These are phyloP conservation scores for Camptogramma bilineatum DNA, from an alignment of 2,888 invertebrate species.

Conservation along the genomic window DNA sequence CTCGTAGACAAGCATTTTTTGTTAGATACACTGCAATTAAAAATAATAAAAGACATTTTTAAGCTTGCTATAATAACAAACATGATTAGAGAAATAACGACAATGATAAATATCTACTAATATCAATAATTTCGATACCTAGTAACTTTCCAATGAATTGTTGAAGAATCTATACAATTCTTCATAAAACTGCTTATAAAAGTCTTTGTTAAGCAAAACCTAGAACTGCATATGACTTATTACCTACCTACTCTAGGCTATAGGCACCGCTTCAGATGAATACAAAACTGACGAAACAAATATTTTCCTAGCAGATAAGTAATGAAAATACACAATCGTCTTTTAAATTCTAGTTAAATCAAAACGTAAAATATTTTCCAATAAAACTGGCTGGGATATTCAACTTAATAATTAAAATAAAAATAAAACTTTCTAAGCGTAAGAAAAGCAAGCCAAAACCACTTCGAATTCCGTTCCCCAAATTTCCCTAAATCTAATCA, in stretches of 20 bases:
- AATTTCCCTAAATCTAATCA: background rate
- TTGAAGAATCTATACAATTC: background rate
- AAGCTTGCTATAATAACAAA: background rate
- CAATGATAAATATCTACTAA: background rate
- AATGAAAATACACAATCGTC: background rate
- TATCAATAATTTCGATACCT: background rate
- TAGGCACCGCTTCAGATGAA: slow-evolving; percentile 36
- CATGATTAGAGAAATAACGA: slow-evolving; percentile 9
- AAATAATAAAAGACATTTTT: slow-evolving; percentile 10
- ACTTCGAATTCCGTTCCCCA: background rate
- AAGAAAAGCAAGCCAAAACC: background rate
- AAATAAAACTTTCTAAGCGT: background rate
- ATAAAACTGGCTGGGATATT: background rate
- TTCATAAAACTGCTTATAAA: slow-evolving; percentile 19
- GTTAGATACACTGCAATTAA: background rate
- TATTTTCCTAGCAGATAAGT: background rate
- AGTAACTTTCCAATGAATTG: slow-evolving; percentile 1
- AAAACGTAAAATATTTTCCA: background rate
- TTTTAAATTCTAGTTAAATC: background rate
- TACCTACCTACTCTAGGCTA: slow-evolving; percentile 23
- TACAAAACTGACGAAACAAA: background rate
- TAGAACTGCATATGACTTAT: slow-evolving; percentile 10
- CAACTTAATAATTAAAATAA: background rate
- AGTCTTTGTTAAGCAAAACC: slow-evolving; percentile 12
- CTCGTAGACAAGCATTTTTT: slow-evolving; percentile 10